Percentiles rank a stretch among this genome's conserved stretches.
These are phyloP conservation scores for Upupa epops DNA, from an alignment of 2,113 vertebrate species.

Conservation along the genomic window DNA sequence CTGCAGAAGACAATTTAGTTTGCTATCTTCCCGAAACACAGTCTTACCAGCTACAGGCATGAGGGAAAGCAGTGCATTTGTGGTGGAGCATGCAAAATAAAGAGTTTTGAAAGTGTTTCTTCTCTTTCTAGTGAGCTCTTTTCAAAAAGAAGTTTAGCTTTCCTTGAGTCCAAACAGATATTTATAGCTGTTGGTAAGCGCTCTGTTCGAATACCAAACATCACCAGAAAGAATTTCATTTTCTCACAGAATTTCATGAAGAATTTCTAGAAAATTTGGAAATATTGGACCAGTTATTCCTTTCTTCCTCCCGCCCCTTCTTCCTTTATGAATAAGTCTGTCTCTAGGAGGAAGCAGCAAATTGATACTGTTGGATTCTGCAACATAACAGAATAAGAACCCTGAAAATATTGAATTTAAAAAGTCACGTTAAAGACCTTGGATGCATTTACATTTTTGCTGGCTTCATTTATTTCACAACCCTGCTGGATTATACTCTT, in stretches of 20 bases:
- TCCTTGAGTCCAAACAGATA: neutral
- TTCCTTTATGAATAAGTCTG: neutral
- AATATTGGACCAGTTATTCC: neutral
- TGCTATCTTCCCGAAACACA: neutral
- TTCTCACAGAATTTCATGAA: neutral
- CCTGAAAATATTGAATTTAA: neutral
- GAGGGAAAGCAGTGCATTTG: neutral
- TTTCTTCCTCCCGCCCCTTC: neutral
- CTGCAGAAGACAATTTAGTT: neutral
- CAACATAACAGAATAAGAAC: neutral
- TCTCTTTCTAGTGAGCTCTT: neutral
- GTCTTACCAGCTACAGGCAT: neutral
- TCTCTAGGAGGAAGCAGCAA: neutral
- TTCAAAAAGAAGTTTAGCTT: conserved; percentile 1
- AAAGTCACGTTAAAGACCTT: neutral
- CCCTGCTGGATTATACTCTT: neutral
- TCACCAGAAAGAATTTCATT: neutral
- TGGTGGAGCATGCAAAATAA: neutral
- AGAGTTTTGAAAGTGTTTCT: neutral
- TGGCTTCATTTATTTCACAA: neutral
- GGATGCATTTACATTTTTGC: neutral
- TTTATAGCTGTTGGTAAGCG: neutral
- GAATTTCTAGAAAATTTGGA: neutral
- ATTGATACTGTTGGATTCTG: neutral
- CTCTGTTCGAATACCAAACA: neutral